phyloP scores from a whole-genome alignment of 2,888 invertebrate genomes.

The Pecten maximus region DNA sequence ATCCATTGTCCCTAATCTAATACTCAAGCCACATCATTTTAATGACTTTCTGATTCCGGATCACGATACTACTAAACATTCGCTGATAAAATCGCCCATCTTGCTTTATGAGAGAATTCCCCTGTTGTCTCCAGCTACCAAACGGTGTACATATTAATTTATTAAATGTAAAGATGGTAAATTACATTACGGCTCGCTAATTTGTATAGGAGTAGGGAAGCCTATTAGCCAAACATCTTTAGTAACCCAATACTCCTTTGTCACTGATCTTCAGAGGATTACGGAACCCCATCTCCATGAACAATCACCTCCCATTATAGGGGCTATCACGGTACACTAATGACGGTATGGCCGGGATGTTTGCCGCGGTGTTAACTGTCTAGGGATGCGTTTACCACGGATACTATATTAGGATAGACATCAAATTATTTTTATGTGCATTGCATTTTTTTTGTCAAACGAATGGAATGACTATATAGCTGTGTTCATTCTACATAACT shows the following conservation, averaged over 20 bases:
- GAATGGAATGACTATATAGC: slow-evolving; percentile 20
- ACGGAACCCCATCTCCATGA: slow-evolving; percentile 40
- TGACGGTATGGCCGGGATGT: not conserved
- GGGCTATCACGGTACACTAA: slow-evolving; percentile 36
- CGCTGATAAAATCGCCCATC: slow-evolving; percentile 43
- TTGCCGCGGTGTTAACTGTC: slow-evolving; percentile 29
- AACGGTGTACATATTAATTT: slow-evolving; percentile 71
- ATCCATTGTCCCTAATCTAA: slow-evolving; percentile 63
- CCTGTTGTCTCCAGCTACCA: slow-evolving; percentile 53
- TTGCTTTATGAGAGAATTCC: slow-evolving; percentile 59
- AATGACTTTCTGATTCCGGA: slow-evolving; percentile 60
- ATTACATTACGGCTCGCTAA: slow-evolving; percentile 71
- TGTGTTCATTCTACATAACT: not conserved
- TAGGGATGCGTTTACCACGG: slow-evolving; percentile 5
- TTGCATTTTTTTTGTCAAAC: not conserved
- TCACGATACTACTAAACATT: slow-evolving; percentile 46
- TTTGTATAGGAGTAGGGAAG: slow-evolving; percentile 68
- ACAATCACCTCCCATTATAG: slow-evolving; percentile 26
- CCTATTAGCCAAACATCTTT: slow-evolving; percentile 60
- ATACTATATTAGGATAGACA: slow-evolving; percentile 27
- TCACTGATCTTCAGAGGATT: slow-evolving; percentile 49
- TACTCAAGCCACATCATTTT: slow-evolving; percentile 69
- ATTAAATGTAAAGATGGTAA: slow-evolving; percentile 73
- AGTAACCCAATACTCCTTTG: slow-evolving; percentile 53
- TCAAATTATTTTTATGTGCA: slow-evolving; percentile 32